Evolutionary conservation across 1,140 invertebrate genomes (phyloP).

Genomic region (Uloborus diversus): DNA sequence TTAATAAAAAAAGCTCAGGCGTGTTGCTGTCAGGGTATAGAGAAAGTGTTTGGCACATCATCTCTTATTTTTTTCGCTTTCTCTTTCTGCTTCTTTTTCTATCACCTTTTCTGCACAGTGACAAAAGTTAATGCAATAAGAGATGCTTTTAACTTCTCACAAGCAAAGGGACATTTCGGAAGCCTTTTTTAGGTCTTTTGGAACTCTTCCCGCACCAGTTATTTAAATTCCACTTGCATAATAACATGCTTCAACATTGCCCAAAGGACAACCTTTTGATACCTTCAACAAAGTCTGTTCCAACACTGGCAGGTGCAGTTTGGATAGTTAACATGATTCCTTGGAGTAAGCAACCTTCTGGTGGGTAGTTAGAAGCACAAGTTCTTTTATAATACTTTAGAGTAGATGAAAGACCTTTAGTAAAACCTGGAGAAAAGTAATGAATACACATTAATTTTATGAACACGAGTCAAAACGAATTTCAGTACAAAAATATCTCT

Average conservation of each 20-base stretch:
- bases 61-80: slow-evolving; percentile 76
- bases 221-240: slow-evolving; percentile 81
- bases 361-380: slow-evolving; percentile 76
- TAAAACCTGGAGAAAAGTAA: slow-evolving; percentile 7
- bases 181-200: slow-evolving; percentile 78
- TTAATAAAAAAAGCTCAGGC: not conserved
- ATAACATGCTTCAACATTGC: slow-evolving; percentile 79
- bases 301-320: slow-evolving; percentile 59
- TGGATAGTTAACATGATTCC: slow-evolving; percentile 73
- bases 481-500: too few relatives aligned
- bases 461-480: too few relatives aligned
- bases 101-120: slow-evolving; percentile 75
- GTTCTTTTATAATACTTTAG: slow-evolving; percentile 81
- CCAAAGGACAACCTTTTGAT: slow-evolving; percentile 75
- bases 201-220: slow-evolving; percentile 73
- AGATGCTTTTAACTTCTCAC: slow-evolving; percentile 82
- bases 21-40: slow-evolving; percentile 19
- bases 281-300: slow-evolving; percentile 63
- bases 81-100: slow-evolving; percentile 77
- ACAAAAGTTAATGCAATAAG: slow-evolving; percentile 86
- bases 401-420: slow-evolving; percentile 62
- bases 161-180: slow-evolving; percentile 78
- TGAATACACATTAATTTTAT: too few relatives aligned
- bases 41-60: slow-evolving; percentile 70
- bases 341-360: slow-evolving; percentile 77